These are phyloP conservation scores for Limnephilus rhombicus DNA, from an alignment of 2,888 invertebrate genomes.

Conservation along the genomic window DNA sequence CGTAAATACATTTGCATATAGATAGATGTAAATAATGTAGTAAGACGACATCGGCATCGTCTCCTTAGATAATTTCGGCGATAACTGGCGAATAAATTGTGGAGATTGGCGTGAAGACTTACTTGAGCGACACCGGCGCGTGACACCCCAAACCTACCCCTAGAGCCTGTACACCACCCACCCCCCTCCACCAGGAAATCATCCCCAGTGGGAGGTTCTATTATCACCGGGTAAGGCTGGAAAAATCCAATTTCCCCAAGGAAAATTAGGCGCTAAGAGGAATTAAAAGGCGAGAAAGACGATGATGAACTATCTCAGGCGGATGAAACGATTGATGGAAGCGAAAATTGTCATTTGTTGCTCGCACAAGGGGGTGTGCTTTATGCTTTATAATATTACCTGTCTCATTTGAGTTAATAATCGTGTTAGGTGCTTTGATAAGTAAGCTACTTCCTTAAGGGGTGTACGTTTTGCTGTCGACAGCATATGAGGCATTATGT, in stretches of 20 bases:
- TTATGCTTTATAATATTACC: not conserved
- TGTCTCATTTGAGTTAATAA: not conserved
- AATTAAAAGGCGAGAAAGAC: constrained; percentile 45
- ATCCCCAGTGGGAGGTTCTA: constrained; percentile 36
- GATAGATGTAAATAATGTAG: constrained; percentile 1
- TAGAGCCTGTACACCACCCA: not conserved
- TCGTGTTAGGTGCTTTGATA: not conserved
- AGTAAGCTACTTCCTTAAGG: not conserved
- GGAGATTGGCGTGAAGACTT: constrained; percentile 1
- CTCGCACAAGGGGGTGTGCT: not conserved
- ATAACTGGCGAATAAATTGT: not conserved
- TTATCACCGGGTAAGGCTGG: constrained; percentile 34
- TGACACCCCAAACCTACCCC: not conserved
- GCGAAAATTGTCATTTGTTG: constrained; percentile 46
- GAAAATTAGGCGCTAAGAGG: constrained; percentile 48
- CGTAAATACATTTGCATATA: not conserved
- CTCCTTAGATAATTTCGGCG: not conserved
- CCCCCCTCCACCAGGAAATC: not conserved
- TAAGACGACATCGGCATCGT: not conserved
- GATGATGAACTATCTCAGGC: constrained; percentile 39
- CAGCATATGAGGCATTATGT: not conserved
- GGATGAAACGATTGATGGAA: constrained; percentile 38
- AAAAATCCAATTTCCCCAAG: constrained; percentile 50
- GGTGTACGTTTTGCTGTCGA: not conserved
- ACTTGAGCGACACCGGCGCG: constrained; percentile 11